Conservation (phyloP, 2,888 invertebrate genomes). For the Apamea sordens region DNA sequence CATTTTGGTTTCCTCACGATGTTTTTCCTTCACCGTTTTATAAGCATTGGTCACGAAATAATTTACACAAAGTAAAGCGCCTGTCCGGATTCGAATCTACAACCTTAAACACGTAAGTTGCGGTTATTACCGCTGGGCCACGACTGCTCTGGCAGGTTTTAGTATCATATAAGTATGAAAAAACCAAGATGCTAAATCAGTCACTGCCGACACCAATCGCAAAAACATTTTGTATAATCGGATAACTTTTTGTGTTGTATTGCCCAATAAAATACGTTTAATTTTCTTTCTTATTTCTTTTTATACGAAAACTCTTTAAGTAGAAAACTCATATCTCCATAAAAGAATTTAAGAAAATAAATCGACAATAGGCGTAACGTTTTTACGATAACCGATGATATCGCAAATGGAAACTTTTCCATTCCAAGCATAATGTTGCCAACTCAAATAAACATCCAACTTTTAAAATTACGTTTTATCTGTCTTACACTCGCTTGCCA, state of each 20-base stretch:
- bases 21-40: too few species aligned
- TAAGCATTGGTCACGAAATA: too few species aligned
- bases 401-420: constrained; percentile 48
- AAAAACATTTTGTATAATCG: background rate
- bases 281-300: constrained; percentile 21
- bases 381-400: constrained; percentile 52
- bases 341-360: constrained; percentile 28
- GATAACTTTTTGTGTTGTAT: background rate
- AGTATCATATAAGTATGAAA: background rate
- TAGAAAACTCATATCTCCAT: constrained; percentile 39
- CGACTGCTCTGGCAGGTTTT: too few species aligned
- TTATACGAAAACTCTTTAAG: constrained; percentile 16
- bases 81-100: too few species aligned
- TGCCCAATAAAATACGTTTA: constrained; percentile 10
- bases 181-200: background rate
- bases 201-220: background rate
- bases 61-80: too few species aligned
- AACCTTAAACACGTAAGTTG: too few species aligned
- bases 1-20: too few species aligned
- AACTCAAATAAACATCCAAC: constrained; percentile 61
- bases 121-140: too few species aligned
- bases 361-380: constrained; percentile 32
- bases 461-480: constrained; percentile 66
- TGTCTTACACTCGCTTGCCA: constrained; percentile 44
- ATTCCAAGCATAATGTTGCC: constrained; percentile 42